phyloP scores from a whole-genome alignment of 2,113 vertebrate genomes.

The Cacatua alba region DNA sequence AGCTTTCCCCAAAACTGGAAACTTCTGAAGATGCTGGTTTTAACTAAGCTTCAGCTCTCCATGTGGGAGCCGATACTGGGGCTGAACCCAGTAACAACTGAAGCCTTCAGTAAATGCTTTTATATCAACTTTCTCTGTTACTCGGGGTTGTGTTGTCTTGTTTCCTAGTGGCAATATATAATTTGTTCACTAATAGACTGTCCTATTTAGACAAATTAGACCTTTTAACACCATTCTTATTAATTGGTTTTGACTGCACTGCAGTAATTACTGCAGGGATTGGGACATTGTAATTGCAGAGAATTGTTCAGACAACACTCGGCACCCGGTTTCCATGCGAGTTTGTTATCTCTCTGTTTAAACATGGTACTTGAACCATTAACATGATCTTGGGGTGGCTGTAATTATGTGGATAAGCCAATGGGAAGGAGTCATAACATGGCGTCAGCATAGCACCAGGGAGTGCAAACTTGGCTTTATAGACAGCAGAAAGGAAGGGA shows the following conservation, averaged over 20 bases:
- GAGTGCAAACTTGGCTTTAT: not conserved
- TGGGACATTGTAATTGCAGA: not conserved
- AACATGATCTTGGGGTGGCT: not conserved
- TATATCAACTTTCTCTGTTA: not conserved
- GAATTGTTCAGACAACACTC: not conserved
- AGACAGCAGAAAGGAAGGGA: not conserved
- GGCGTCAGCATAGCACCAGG: not conserved
- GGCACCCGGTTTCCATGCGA: not conserved
- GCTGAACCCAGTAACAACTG: not conserved
- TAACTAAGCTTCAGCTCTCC: not conserved
- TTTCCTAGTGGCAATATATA: conserved; percentile 4
- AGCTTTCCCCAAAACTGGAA: not conserved
- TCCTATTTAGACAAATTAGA: conserved; percentile 45
- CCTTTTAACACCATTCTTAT: conserved; percentile 16
- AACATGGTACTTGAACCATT: not conserved
- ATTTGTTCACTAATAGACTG: conserved; percentile 20
- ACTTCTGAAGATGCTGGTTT: not conserved
- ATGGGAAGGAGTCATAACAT: not conserved
- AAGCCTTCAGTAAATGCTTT: not conserved
- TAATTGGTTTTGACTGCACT: conserved; percentile 24
- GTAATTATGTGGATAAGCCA: not conserved
- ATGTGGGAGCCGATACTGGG: not conserved
- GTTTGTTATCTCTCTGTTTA: not conserved
- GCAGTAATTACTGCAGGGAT: conserved; percentile 2
- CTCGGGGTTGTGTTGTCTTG: not conserved